Conservation (phyloP, 2,797 vertebrate genomes). For the Enteromius trimaculatus region DNA sequence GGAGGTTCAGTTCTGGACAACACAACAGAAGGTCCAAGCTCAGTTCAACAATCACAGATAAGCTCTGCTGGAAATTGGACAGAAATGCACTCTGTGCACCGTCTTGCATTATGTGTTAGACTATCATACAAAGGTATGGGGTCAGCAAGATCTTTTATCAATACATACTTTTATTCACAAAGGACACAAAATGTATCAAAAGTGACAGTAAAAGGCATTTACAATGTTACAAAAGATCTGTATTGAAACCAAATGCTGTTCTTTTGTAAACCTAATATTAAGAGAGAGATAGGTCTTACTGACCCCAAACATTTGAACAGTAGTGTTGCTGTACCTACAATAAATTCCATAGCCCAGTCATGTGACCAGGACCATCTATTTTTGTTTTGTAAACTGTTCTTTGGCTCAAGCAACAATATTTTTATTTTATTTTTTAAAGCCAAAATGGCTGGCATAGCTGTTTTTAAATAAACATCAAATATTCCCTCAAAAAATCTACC, state of each 20-base stretch:
- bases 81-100: background rate
- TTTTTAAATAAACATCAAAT: background rate
- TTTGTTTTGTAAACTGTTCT: background rate
- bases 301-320: background rate
- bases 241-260: too few relatives aligned
- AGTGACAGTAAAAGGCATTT: background rate
- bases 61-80: slow-evolving; percentile 10
- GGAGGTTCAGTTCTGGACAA: slow-evolving; percentile 25
- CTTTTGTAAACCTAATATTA: too few relatives aligned
- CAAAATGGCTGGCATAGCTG: background rate
- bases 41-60: slow-evolving; percentile 9
- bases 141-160: background rate
- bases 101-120: background rate
- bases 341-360: background rate
- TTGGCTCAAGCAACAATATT: background rate
- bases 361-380: background rate
- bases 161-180: background rate
- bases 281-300: background rate
- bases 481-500: background rate
- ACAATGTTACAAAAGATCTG: background rate
- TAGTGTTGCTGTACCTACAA: background rate
- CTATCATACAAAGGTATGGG: background rate
- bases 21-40: slow-evolving; percentile 1
- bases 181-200: background rate
- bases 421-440: background rate